phyloP scores from a whole-genome alignment of 2,797 vertebrate genomes.

The Petrocephalus sullivani region DNA sequence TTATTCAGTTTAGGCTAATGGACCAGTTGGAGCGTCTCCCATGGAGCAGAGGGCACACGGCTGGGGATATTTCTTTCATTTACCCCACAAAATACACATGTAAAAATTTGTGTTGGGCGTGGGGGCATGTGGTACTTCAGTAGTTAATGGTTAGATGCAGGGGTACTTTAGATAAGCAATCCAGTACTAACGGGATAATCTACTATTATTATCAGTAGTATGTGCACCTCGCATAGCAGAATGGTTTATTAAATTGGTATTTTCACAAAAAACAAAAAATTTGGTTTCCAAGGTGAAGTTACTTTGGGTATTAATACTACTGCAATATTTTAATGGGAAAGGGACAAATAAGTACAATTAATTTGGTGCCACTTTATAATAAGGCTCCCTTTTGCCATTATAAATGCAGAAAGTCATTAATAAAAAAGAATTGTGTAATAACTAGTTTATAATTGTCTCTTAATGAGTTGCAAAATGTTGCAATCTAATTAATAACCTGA shows the following conservation, averaged over 20 bases:
- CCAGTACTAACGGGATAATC: not conserved
- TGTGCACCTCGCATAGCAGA: not conserved
- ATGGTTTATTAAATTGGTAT: not conserved
- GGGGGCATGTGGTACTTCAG: not conserved
- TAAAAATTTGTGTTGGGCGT: not conserved
- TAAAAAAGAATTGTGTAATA: not conserved
- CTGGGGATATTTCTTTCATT: not conserved
- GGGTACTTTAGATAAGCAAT: not conserved
- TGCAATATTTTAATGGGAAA: not conserved
- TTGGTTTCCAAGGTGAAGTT: not conserved
- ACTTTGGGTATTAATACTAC: not conserved
- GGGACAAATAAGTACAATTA: not conserved
- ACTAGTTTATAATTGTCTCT: not conserved
- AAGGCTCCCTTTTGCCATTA: not conserved
- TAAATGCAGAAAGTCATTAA: not conserved
- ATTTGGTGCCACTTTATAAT: not conserved
- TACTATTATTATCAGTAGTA: not conserved
- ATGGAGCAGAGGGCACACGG: not conserved
- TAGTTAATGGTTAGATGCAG: not conserved
- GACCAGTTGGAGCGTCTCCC: not conserved
- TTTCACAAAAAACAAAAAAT: not conserved
- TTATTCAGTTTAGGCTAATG: not conserved
- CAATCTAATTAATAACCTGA: not conserved
- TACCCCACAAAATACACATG: not conserved
- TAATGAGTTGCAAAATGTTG: not conserved